Base-by-base conservation (phyloP, 1,140 invertebrate genomes). In the Eumaeus atala region DNA sequence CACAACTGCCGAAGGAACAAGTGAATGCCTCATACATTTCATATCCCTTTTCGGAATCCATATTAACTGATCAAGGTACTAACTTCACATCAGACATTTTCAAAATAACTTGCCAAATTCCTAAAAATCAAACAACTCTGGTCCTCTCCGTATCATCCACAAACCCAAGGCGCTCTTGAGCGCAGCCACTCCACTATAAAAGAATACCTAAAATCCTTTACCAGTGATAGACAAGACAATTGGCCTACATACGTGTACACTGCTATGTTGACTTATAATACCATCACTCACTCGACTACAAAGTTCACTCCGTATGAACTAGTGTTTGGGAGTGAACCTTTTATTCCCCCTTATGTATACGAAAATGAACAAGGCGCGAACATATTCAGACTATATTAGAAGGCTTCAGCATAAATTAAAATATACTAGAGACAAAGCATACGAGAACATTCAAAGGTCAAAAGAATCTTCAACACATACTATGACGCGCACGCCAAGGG, bases 181-280 rank as follows among this genome's bases (percentile, higher is more conserved):
- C 54, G 78, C 40, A 63, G 54, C 17, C 82, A n/a, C n/a, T 48
- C 51, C n/a, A 81, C 74, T 9, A 51, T 88, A 51, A 62, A 53
- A 12, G 81, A 87, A 35, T 87, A 84, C 66, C 34, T n/a, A 14
- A 77, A 72, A 70, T 68, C 77, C 58, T 87, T 67, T 55, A 61
- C 86, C 4, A 69, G 72, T 17, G 51, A 66, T 38, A 59, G 79
- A 48, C 72, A 78, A 64, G 65, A 47, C 3, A 67, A 86, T 54
- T 87, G 83, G 76, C 73, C 83, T 37, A 47, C 74, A 54, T 84
- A 58, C 57, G 40, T 85, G 40, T 37, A 63, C 33, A 77, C 72
- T 28, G 74, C 75, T 0, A 75, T 74, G 64, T 86, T 82, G 48
- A 65, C 60, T 33, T 87, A 81, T 54, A 85, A 80, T 58, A 76